These are phyloP conservation scores for Orthosia incerta DNA, from an alignment of 2,888 invertebrate genomes.

Conservation along the genomic window DNA sequence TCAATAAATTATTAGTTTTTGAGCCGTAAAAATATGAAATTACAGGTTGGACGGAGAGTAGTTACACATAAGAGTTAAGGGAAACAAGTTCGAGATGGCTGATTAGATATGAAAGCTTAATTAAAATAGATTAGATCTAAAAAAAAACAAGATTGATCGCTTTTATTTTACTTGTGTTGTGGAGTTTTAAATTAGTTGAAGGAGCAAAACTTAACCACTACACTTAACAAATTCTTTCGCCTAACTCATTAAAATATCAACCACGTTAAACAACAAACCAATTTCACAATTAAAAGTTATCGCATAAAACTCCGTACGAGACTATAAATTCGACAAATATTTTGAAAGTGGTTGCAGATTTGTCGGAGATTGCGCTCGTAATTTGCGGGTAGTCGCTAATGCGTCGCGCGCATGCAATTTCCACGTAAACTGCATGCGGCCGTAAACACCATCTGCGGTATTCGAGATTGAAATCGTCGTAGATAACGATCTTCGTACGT, in stretches of 20 bases:
- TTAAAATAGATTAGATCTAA: background rate
- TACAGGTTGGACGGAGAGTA: no score
- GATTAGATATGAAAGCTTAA: background rate
- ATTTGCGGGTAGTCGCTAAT: conserved; percentile 74
- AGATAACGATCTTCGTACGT: conserved; percentile 60
- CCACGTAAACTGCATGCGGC: conserved; percentile 72
- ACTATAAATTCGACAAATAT: conserved; percentile 39
- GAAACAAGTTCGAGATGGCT: no score
- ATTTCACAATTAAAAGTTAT: no score
- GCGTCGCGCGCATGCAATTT: conserved; percentile 79
- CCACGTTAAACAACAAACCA: conserved; percentile 3
- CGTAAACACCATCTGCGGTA: conserved; percentile 73
- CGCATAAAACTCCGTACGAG: no score
- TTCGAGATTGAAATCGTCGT: conserved; percentile 72
- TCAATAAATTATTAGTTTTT: no score
- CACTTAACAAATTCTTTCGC: background rate
- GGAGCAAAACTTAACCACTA: background rate
- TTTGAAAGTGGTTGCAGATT: conserved; percentile 60
- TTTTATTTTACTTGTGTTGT: background rate
- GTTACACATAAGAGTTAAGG: no score
- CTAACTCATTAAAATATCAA: conserved; percentile 34
- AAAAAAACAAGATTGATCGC: background rate
- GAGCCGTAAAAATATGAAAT: no score
- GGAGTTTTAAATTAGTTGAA: background rate
- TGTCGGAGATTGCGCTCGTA: conserved; percentile 71